Evolutionary conservation across 2,797 vertebrate species (phyloP), one percentile per base, ranked within the genome.

Genomic region (Malurus splendens): DNA sequence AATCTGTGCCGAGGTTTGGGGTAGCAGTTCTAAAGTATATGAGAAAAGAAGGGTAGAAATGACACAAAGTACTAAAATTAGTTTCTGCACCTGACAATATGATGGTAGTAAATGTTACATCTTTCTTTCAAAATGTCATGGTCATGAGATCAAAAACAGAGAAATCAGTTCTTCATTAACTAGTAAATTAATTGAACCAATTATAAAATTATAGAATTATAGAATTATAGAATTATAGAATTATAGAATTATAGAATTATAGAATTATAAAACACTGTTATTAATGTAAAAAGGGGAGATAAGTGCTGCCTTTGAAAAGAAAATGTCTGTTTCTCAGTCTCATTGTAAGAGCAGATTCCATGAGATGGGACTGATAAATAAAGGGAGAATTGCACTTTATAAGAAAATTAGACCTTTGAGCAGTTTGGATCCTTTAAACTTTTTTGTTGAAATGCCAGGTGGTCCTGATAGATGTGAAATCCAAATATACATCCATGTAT

Each of bases 101-200:
- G 39, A 61, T 17, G 33, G 14, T 18, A 78, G 30, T 19, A 74
- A 75, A 64, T 52, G 41, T 9, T 65, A 9, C 16, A 18, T 52
- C 32, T 82, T 36, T 60, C 25, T 79, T 73, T 62, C 18, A 64
- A 76, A 88, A 44, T 67, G 42, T 68, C 10, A 3, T 20, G 36
- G 57, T 78, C 15, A 3, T 57, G 42, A 93, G 32, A 82, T 62
- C 45, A 48, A 89, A 90, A 68, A 32, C 30, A 86, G 70, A 82
- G 32, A 87, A 95, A 93, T 25, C 25, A 64, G 59, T 65, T 93
- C 57, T 81, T 89, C 47, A 65, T n/a, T 73, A 85, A 47, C 14
- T 28, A 39, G 36, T 28, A 82, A 65, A 86, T 62, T 56, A 87
- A 54, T 27, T 92, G 33, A 20, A 80, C 25, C 9, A 44, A 36